Evolutionary conservation across 2,113 vertebrate species (phyloP).

Genomic region (Sardina pilchardus): DNA sequence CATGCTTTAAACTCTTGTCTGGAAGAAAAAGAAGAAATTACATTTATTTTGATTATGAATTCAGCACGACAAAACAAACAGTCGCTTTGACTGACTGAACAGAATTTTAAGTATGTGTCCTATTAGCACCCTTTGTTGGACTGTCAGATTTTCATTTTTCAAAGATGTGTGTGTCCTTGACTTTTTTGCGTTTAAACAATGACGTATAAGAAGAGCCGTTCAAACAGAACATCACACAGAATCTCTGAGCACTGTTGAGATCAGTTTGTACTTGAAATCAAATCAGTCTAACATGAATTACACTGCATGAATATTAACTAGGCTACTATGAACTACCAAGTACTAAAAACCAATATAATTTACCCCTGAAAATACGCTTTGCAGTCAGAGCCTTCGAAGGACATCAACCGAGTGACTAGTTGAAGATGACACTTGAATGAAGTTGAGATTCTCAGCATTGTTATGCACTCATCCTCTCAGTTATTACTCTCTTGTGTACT

Average conservation of each 20-base stretch:
- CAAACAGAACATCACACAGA: not conserved
- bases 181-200: not conserved
- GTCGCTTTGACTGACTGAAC: not conserved
- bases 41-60: not conserved
- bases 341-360: not conserved
- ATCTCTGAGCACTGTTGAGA: not conserved
- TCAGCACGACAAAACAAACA: slow-evolving; percentile 10
- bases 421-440: not conserved
- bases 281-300: not conserved
- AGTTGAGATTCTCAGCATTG: not conserved
- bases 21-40: slow-evolving; percentile 56
- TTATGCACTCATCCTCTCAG: not conserved
- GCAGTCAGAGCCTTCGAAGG: not conserved
- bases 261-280: not conserved
- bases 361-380: not conserved
- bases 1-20: slow-evolving; percentile 76
- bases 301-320: not conserved
- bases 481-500: not conserved
- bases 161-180: not conserved
- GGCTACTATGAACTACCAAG: too few relatives aligned
- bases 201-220: not conserved
- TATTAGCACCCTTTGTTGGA: not conserved
- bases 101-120: not conserved
- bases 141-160: not conserved
- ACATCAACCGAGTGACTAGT: not conserved